Evolutionary conservation across 2,113 vertebrate species (phyloP).

Genomic region (Sturnira hondurensis): DNA sequence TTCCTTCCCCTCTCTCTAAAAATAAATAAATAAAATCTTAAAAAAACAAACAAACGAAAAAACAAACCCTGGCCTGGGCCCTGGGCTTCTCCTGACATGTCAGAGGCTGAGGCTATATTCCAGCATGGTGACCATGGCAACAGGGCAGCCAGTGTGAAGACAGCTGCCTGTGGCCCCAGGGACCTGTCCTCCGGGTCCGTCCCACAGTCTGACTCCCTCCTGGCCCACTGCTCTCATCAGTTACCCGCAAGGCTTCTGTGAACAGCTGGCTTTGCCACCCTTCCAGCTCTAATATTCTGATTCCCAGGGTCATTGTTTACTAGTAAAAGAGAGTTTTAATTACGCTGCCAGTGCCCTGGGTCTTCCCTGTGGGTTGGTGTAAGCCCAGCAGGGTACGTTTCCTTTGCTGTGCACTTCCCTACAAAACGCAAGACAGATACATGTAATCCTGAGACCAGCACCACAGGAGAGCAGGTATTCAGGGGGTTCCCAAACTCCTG

Average conservation of each 20-base stretch:
- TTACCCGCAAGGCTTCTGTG: not conserved
- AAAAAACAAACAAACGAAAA: too few species aligned
- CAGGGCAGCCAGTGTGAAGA: not conserved
- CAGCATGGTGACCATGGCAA: not conserved
- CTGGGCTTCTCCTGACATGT: not conserved
- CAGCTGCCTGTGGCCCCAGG: not conserved
- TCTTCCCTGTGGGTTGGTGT: not conserved
- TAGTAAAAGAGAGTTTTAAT: not conserved
- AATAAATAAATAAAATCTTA: too few species aligned
- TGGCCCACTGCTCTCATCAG: too few species aligned
- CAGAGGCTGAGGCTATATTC: not conserved
- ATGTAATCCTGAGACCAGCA: not conserved
- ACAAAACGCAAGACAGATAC: not conserved
- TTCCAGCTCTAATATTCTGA: not conserved
- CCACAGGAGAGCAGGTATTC: not conserved
- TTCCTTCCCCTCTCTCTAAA: too few species aligned
- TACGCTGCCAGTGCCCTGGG: not conserved
- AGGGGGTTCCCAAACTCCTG: not conserved
- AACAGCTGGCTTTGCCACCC: not conserved
- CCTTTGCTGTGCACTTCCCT: not conserved
- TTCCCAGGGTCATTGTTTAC: not conserved
- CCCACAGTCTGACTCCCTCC: not conserved
- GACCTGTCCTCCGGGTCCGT: rapidly evolving
- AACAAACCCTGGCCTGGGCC: not conserved
- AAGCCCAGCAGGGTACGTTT: not conserved